Evolutionary conservation across 1,140 invertebrate genomes (phyloP), one percentile per base, ranked within the genome.

Genomic region (Drosophila simulans): DNA sequence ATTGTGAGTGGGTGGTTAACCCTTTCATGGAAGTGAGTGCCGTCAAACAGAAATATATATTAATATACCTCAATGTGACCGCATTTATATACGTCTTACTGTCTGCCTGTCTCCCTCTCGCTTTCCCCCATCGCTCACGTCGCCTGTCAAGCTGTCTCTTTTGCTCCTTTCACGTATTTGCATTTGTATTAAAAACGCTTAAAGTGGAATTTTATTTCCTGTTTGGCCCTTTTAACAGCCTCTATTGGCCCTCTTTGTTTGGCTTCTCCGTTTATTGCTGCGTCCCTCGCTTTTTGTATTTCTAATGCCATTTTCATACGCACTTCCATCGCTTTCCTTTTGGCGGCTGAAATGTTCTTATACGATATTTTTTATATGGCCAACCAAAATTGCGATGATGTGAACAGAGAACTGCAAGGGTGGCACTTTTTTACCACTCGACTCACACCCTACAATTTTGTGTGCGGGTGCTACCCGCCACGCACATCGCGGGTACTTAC

Each of bases 121-220:
- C 40, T 39, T 62, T 71, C 51, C 42, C 81, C 66, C 81, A 86
- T 85, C 82, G 77, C 70, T 86, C 82, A 82, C 58, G 76, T 31
- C 70, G 62, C 48, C 85, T 83, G 83, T 88, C 66, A 57, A 58
- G 69, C 63, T 59, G 52, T 63, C 72, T 43, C 60, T 40, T 54
- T 54, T 20, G 22, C 58, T 60, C 31, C 55, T 35, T 51, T 37
- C 49, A 37, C 64, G 68, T 79, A 86, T 86, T 86, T 89, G 79
- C 79, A 86, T 88, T 86, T 88, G 83, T 89, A 88, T 89, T 88
- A 81, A 83, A 88, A 88, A 73, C 76, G 84, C 79, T 88, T 88
- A 83, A 88, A 88, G 83, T 89, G 80, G 75, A 88, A 83, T 88
- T 88, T 88, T 88, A 89, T 89, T 88, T 88, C 83, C 79, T 83